These are phyloP conservation scores for Palythoa caribaeorum DNA, from an alignment of 92 coral and sea anemone species.

Conservation along the genomic window DNA sequence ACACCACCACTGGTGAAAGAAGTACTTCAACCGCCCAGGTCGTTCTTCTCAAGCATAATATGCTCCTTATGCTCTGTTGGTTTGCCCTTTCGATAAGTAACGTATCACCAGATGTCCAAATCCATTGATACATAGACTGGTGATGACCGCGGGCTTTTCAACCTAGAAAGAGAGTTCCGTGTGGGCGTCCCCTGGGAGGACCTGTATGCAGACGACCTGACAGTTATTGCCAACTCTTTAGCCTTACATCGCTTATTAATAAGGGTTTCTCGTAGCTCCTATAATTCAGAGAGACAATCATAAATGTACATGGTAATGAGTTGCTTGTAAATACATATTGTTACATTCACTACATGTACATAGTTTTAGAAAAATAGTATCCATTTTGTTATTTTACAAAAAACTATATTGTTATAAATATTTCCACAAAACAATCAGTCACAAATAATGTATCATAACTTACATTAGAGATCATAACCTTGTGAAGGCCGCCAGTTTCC, in stretches of 20 bases:
- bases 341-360: conserved; percentile 1
- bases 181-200: too few relatives aligned
- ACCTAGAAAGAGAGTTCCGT: conserved; percentile 23
- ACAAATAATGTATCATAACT: conserved; percentile 5
- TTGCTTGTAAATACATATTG: background rate
- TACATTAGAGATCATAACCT: too few relatives aligned
- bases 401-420: background rate
- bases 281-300: background rate
- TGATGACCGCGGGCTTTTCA: conserved; percentile 51
- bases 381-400: background rate
- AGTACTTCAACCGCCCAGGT: conserved; percentile 36
- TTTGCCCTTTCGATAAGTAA: conserved; percentile 48
- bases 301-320: background rate
- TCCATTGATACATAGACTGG: conserved; percentile 48
- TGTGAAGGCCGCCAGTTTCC: too few relatives aligned
- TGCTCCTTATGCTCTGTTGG: conserved; percentile 56
- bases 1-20: conserved; percentile 64
- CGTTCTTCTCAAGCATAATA: conserved; percentile 31
- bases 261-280: background rate
- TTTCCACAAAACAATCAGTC: conserved; percentile 22
- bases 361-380: conserved; percentile 1
- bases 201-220: too few relatives aligned
- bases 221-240: too few relatives aligned
- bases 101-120: conserved; percentile 62
- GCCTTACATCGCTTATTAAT: conserved; percentile 14